Evolutionary conservation across 1,140 invertebrate genomes (phyloP), one percentile per base, ranked within the genome.

Genomic region (Heliconius melpomene): DNA sequence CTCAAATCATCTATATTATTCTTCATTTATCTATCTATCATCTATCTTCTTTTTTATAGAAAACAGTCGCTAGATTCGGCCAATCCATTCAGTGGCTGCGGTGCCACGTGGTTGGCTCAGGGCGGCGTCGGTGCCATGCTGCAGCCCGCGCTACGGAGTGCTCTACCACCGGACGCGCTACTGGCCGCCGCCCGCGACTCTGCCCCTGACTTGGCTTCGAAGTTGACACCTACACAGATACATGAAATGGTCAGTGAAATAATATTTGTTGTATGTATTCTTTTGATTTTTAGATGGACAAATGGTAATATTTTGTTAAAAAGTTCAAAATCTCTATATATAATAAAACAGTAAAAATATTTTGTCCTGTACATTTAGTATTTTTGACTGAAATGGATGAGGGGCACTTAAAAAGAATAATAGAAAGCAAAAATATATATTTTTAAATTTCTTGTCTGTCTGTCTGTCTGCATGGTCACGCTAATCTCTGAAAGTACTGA

Each of bases 131-230:
- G 89, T 40, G 88, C 87, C n/a, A 87, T 95, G 82, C 91, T 95
- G 83, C 94, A 90, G 85, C 95, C 94, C 79, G 95, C 94, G 87
- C 95, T 91, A 75, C 95, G 87, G 92, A 95, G 85, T 93, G 95
- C 78, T 86, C 94, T 94, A 82, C 90, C 96, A 36, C 97, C 98
- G 87, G 97, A 98, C 85, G 95, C 96, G 82, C 95, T 98, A 82
- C 97, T 98, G 92, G 96, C 97, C 38, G 95, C 96, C 78, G 97
- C 98, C 1, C 97, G 98, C 91, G 96, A 97, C 84, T 96, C 96
- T 60, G 97, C 97, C 20, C 96, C 96, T 84, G 96, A 97, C 85
- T 95, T 98, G 20, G 98, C 97, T 87, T 94, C 95, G 40, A 93
- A 95, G 82, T 92, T 97, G 84, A 91, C 96, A 13, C 94, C 95